Evolutionary conservation across 2,113 vertebrate genomes (phyloP).

Genomic region (Vulpes lagopus): DNA sequence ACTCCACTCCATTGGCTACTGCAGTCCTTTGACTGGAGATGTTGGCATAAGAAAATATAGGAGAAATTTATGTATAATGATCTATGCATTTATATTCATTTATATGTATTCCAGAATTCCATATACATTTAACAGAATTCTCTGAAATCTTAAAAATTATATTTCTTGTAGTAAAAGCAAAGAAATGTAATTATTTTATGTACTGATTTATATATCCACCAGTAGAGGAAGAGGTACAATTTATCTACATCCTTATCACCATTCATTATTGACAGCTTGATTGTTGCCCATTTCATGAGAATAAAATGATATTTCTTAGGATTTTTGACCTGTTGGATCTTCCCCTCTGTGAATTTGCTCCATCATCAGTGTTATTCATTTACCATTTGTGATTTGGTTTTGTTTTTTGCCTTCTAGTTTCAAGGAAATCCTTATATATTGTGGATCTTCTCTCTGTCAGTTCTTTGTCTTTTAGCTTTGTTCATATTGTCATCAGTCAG

Average conservation of each 20-base stretch:
- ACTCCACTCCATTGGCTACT: background rate
- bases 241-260: background rate
- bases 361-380: background rate
- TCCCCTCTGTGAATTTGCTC: background rate
- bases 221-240: background rate
- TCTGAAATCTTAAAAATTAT: background rate
- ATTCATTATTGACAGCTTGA: background rate
- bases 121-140: background rate
- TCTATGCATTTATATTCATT: background rate
- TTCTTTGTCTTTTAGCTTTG: background rate
- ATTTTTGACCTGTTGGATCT: background rate
- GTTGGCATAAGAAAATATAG: background rate
- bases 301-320: background rate
- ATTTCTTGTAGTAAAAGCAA: conserved; percentile 45
- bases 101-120: background rate
- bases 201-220: background rate
- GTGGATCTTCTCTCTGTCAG: background rate
- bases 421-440: background rate
- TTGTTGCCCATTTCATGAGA: background rate
- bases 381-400: background rate
- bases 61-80: conserved; percentile 15
- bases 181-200: background rate
- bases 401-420: conserved; percentile 11
- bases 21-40: background rate
- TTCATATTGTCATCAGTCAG: background rate